Base-by-base conservation (phyloP, 1,140 invertebrate species). In the Galleria mellonella region DNA sequence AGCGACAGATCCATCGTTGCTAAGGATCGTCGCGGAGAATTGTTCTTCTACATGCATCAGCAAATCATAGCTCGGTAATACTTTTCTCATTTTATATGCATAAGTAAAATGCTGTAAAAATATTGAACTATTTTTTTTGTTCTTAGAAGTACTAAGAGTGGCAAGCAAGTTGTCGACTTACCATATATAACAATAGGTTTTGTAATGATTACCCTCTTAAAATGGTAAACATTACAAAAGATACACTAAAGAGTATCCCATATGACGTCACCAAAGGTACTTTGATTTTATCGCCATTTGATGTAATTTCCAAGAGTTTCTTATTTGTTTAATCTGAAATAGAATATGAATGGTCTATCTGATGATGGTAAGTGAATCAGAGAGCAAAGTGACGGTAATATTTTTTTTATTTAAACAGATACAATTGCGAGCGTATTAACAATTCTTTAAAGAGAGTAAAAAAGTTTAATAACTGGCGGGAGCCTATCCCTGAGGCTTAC, bases 41-140 rank as follows among this genome's bases (percentile, higher is more conserved):
- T 93, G 0, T 93, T 93, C 69, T 92, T 89, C 62, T 93, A 92
- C 67, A 92, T 92, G 90, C 92, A 93, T 65, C 89, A 92, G 55
- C 91, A 92, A 63, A 89, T 93, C 7, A 74, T 90, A 41, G 88
- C 87, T 2, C 71, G 87, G 86, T 87, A 73, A 50, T 33, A 41
- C 35, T 12, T 30, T n/a, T 4, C 10, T 31, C 9, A 31, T 31
- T 29, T n/a, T 31, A 31, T 9, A 4, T n/a, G 2, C 8, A 33
- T 9, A 6, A 33, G n/a, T n/a, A n/a, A n/a, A n/a, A n/a, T n/a
- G n/a, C 12, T 2, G 14, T 6, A 41, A 9, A 43, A 35, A 13
- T n/a, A 44, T 78, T n/a, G 66, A 71, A 4, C 64, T 9, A 9
- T 11, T 33, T 32, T 13, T 17, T 31, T 32, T 3, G n/a, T n/a